These are phyloP conservation scores for Triplophysa rosa DNA, from an alignment of 2,113 vertebrate genomes.

Conservation along the genomic window DNA sequence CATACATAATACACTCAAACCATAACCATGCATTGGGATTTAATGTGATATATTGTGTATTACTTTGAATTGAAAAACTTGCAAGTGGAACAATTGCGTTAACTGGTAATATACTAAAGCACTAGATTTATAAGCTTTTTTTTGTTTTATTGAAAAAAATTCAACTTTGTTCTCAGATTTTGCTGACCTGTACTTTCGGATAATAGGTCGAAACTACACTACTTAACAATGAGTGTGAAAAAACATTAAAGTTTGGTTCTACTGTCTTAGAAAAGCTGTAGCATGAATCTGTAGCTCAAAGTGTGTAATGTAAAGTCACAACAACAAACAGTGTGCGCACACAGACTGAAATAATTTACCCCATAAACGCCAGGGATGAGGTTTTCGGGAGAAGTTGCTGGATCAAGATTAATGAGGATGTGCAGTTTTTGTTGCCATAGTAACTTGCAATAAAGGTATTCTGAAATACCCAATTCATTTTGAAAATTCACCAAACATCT, in stretches of 20 bases:
- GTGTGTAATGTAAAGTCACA: neutral
- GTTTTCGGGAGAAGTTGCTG: conserved; percentile 4
- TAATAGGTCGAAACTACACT: conserved; percentile 8
- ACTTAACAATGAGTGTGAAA: neutral
- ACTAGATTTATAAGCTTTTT: conserved; percentile 8
- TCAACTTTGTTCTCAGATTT: conserved; percentile 12
- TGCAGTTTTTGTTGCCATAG: conserved; percentile 46
- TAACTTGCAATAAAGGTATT: conserved; percentile 39
- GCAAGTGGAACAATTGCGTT: neutral
- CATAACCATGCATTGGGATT: too few relatives aligned
- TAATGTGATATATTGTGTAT: neutral
- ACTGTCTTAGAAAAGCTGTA: conserved; percentile 7
- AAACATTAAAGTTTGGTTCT: neutral
- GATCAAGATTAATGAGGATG: conserved; percentile 31
- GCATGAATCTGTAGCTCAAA: neutral
- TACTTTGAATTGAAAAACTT: conserved; percentile 1
- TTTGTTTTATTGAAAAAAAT: conserved; percentile 1
- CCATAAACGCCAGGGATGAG: neutral
- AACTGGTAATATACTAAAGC: neutral
- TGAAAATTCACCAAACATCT: conserved; percentile 25
- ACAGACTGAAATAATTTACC: conserved; percentile 33
- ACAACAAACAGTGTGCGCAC: neutral
- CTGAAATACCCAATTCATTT: conserved; percentile 40
- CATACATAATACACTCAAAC: too few relatives aligned
- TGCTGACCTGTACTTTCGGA: neutral